Evolutionary conservation across 30 jellyfish, hydroid and myxozoan genomes (phyloP), one percentile per base, ranked within the genome.

Genomic region (Aurelia sp.): DNA sequence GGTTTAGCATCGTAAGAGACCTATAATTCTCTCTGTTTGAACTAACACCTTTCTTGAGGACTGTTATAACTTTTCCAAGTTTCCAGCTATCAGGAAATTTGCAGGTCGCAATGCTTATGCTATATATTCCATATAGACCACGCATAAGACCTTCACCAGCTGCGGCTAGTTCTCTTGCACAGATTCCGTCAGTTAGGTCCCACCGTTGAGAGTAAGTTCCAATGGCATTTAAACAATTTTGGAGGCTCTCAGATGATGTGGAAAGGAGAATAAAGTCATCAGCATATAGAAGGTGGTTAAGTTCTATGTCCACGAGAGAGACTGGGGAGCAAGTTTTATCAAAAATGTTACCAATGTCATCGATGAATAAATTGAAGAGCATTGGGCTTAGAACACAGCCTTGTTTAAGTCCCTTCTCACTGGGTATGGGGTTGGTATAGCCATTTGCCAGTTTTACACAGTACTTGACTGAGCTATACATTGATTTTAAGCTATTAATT

Each of bases 121-220:
- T 53, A 53, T 53, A 53, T 53, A 53, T 53, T 53, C 64, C 64
- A 53, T 53, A 53, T 53, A 53, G 64, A 53, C 64, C 64, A 53
- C 64, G 64, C 18, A 18, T 53, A 18, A 53, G 64, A 18, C 18
- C 18, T 53, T 53, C 64, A 53, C 18, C 64, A 53, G 64, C 64
- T 53, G 64, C 64, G 18, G 64, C n/a, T n/a, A n/a, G n/a, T n/a
- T n/a, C n/a, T n/a, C n/a, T n/a, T n/a, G n/a, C n/a, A n/a, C n/a
- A n/a, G 16, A 12, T 10, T 12, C 64, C 18, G 64, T 53, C 64
- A 12, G 18, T 53, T 53, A 63, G n/a, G 63, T 52, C 63, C 63
- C 63, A 52, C 63, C 16, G 13, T 16, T 52, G 63, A 52, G 13
- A 52, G 63, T 52, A 52, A 8, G 63, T 52, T 16, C 63, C 63